A percentile compares a stretch with the other conserved stretches of the same genome.
These are phyloP conservation scores for Eidolon helvum DNA, from an alignment of 2,113 vertebrate species.

Conservation along the genomic window DNA sequence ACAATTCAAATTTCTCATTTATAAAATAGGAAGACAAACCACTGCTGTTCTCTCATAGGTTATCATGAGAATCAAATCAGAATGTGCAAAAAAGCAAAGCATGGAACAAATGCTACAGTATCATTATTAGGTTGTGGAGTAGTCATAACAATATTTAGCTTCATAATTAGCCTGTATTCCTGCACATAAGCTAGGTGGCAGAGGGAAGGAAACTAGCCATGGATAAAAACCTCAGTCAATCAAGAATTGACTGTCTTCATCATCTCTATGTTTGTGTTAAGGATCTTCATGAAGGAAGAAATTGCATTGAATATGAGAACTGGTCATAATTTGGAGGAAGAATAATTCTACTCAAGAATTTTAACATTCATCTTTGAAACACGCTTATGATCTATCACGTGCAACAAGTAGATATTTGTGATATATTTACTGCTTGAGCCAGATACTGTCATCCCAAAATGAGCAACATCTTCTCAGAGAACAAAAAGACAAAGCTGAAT, in stretches of 20 bases:
- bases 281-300: not conserved
- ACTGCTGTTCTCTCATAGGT: not conserved
- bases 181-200: not conserved
- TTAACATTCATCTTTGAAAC: not conserved
- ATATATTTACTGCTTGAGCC: not conserved
- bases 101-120: not conserved
- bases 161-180: not conserved
- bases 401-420: not conserved
- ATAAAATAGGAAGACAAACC: not conserved
- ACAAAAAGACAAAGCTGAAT: not conserved
- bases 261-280: not conserved
- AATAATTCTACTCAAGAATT: not conserved
- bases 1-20: slow-evolving; percentile 33
- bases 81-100: not conserved
- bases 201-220: not conserved
- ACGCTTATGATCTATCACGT: not conserved
- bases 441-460: not conserved
- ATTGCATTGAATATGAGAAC: not conserved
- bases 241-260: not conserved
- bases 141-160: not conserved
- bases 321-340: not conserved
- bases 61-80: not conserved
- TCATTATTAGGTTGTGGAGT: not conserved
- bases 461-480: not conserved
- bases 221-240: not conserved